These are phyloP conservation scores for Gymnothorax reevesii DNA, from an alignment of 2,797 vertebrate genomes.

Conservation along the genomic window DNA sequence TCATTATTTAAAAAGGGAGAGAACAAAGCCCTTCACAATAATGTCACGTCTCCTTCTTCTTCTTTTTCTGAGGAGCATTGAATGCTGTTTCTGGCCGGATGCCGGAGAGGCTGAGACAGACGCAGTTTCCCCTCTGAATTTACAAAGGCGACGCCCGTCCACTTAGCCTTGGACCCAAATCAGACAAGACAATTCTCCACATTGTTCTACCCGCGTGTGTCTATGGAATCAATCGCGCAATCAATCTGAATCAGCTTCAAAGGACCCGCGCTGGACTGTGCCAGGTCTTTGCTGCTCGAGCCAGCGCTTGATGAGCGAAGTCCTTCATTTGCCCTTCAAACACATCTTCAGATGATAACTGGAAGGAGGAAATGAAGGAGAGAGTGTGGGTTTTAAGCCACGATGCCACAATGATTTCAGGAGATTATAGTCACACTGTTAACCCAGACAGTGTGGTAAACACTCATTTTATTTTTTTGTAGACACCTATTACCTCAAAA, in stretches of 20 bases:
- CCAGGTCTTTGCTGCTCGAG: background rate
- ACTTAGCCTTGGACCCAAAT: constrained; percentile 22
- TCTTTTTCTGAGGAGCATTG: background rate
- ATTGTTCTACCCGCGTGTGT: background rate
- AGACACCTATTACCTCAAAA: no score
- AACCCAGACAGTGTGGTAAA: no score
- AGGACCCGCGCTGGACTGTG: background rate
- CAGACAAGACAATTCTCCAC: constrained; percentile 18
- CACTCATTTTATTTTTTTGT: no score
- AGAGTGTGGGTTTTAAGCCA: background rate
- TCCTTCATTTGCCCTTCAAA: background rate
- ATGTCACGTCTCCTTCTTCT: background rate
- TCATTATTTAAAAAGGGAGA: background rate
- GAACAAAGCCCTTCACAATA: background rate
- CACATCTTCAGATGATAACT: constrained; percentile 4
- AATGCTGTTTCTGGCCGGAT: background rate
- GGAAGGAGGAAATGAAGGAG: background rate
- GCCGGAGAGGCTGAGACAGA: background rate
- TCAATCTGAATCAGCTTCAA: constrained; percentile 18
- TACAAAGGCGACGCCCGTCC: constrained; percentile 12
- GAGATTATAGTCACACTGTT: background rate
- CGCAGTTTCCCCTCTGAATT: background rate
- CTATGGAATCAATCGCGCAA: constrained; percentile 8
- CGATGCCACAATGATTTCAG: background rate
- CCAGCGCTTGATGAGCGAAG: constrained; percentile 1